These are phyloP conservation scores for Trididemnum nubilum DNA, from an alignment of 23 tunicate species.

Conservation along the genomic window DNA sequence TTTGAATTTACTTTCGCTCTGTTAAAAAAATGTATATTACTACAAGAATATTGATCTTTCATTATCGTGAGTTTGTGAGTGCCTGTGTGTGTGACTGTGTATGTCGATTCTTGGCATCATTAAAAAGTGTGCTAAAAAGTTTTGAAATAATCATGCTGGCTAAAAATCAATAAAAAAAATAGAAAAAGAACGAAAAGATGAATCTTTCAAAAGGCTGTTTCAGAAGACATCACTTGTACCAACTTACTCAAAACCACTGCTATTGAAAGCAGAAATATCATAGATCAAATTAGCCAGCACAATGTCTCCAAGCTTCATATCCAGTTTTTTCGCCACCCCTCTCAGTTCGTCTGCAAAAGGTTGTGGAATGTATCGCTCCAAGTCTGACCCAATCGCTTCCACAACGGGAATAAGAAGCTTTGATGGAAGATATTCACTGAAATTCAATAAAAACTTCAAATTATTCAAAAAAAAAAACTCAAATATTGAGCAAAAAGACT, in stretches of 20 bases:
- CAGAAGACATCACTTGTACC: background rate
- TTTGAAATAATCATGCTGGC: background rate
- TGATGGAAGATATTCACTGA: constrained; percentile 33
- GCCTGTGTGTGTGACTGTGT: too few relatives aligned
- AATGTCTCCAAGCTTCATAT: constrained; percentile 49
- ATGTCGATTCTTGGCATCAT: too few relatives aligned
- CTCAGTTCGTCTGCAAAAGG: constrained; percentile 83
- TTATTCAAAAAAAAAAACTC: background rate
- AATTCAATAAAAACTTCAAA: background rate
- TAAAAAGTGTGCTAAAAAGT: too few relatives aligned
- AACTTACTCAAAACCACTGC: constrained; percentile 13
- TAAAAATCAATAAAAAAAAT: background rate
- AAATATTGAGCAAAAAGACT: background rate
- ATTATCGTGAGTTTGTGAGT: too few relatives aligned
- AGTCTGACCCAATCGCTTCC: constrained; percentile 22
- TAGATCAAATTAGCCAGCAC: constrained; percentile 65
- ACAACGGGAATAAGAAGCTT: constrained; percentile 22
- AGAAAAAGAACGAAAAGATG: background rate
- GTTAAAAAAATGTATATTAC: too few relatives aligned
- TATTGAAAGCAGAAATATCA: constrained; percentile 65
- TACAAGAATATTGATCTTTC: too few relatives aligned
- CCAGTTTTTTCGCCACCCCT: constrained; percentile 51
- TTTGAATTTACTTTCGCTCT: too few relatives aligned
- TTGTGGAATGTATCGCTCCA: constrained; percentile 51
- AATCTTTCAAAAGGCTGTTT: background rate